Base-by-base conservation (phyloP, 2,888 invertebrate species). In the Eupithecia tripunctaria region DNA sequence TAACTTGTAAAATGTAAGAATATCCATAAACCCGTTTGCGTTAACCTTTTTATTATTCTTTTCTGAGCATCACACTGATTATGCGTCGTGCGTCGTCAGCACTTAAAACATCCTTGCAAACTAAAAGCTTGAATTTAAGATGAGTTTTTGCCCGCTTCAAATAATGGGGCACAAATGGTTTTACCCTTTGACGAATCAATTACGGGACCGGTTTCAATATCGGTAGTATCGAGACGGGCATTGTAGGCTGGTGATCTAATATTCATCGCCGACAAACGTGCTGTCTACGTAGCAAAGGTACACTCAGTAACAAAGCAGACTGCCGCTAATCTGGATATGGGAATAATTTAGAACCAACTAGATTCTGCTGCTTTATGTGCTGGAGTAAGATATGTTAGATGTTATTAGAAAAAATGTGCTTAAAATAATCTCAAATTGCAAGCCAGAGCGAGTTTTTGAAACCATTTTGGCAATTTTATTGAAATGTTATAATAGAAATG, bases 221-320 rank as follows among this genome's bases (percentile, higher is more conserved):
- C 85, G 86, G 82, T 80, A 89, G 90, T 90, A 90, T 89, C 84
- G 86, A 83, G 81, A 78, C 85, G 82, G 78, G 82, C 81, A 84
- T 81, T 85, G 86, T 88, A 85, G 88, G 87, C 86, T 82, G 85
- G 84, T 88, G 90, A 92, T 93, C 92, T 91, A 92, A 93, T 92
- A 93, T 93, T 92, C 93, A 93, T 92, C 90, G 89, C 86, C 86
- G 88, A 86, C 88, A 89, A 91, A 86, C 90, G 85, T 85, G 88
- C 85, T 51, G 89, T 89, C 90, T 92, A 90, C 90, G 90, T 89
- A 87, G 90, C 88, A 89, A 90, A 89, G 68, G 70, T 67, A 71
- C 38, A 68, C 67, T 73, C 47, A 68, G 47, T 36, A 59, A 64
- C 56, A 64, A 64, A 73, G 47, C 70, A 32, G 70, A 59, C 64